phyloP scores from a whole-genome alignment of 1,140 invertebrate species.

The Solenopsis fugax region DNA sequence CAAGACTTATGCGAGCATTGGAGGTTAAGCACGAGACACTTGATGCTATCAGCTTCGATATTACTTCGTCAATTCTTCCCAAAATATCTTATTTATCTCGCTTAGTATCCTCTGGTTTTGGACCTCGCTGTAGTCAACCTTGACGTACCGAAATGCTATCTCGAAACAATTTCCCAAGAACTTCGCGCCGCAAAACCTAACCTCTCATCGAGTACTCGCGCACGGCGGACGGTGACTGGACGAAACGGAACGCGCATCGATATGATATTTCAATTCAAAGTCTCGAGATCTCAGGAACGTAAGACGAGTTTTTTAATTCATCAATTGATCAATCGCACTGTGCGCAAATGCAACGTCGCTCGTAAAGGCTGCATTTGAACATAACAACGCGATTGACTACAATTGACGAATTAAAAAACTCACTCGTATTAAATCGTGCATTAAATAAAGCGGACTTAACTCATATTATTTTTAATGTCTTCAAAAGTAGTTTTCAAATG shows the following conservation, averaged over 20 bases:
- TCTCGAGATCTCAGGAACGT: background rate
- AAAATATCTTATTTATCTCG: background rate
- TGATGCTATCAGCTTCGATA: background rate
- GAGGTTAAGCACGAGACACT: constrained; percentile 1
- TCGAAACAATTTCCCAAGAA: background rate
- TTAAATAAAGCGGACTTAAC: too few relatives aligned
- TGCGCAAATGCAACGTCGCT: too few relatives aligned
- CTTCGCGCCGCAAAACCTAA: background rate
- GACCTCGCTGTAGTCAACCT: background rate
- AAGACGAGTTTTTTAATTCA: too few relatives aligned
- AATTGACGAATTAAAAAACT: too few relatives aligned
- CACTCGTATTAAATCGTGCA: too few relatives aligned
- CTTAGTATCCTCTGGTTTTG: background rate
- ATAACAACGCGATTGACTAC: too few relatives aligned
- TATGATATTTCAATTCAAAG: background rate
- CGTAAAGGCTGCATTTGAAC: too few relatives aligned
- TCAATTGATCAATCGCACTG: too few relatives aligned
- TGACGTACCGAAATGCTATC: background rate
- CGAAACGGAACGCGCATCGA: background rate
- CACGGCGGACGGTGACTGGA: constrained; percentile 13
- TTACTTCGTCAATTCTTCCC: constrained; percentile 27
- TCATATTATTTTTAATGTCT: too few relatives aligned
- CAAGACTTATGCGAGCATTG: constrained; percentile 14
- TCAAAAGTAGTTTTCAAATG: too few relatives aligned
- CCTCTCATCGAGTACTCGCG: background rate